A percentile compares a stretch with the other conserved stretches of the same genome.
These are phyloP conservation scores for Euleptes europaea DNA, from an alignment of 2,113 vertebrate genomes.

Conservation along the genomic window DNA sequence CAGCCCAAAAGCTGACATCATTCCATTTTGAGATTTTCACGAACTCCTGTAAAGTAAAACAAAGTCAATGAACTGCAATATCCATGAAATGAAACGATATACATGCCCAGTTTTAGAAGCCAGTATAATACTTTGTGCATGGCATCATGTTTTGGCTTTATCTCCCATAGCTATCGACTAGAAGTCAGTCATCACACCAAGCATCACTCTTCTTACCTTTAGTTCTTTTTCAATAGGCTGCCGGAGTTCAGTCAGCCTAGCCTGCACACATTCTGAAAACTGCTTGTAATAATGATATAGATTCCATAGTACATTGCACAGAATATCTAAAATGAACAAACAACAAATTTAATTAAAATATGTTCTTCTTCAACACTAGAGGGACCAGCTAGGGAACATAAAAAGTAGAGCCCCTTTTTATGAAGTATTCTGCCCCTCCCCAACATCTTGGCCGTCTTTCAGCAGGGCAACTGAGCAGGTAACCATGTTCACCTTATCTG, in stretches of 20 bases:
- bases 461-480: background rate
- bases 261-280: conserved; percentile 84
- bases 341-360: background rate
- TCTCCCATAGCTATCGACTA: background rate
- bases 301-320: conserved; percentile 93
- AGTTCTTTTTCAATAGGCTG: conserved; percentile 95
- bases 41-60: conserved; percentile 85
- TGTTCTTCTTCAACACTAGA: background rate
- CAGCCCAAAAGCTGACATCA: conserved; percentile 96
- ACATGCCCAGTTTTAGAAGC: no score
- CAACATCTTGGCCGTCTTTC: background rate
- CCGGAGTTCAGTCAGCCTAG: conserved; percentile 84
- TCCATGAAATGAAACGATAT: fast-evolving
- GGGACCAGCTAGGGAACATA: background rate
- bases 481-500: background rate
- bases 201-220: conserved; percentile 78
- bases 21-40: conserved; percentile 98
- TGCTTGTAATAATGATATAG: conserved; percentile 92
- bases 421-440: background rate
- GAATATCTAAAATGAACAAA: conserved; percentile 72
- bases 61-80: background rate
- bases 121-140: no score
- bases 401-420: background rate
- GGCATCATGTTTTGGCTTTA: fast-evolving
- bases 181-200: background rate